Evolutionary conservation across 2,888 invertebrate species (phyloP).

Genomic region (Melipona beecheii): DNA sequence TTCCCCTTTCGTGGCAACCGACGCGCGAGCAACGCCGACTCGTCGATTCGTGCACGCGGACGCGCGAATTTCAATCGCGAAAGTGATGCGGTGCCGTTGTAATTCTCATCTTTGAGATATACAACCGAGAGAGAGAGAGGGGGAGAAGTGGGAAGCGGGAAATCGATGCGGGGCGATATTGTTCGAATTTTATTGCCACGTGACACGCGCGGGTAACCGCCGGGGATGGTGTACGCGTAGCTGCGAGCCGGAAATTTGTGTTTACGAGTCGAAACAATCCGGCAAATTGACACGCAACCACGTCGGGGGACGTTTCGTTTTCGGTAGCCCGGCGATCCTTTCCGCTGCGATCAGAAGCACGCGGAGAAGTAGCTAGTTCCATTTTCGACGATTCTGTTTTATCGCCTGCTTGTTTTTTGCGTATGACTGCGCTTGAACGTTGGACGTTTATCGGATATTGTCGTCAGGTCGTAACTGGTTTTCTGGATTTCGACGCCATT

Average conservation of each 20-base stretch:
- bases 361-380: constrained; percentile 43
- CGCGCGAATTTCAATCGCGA: constrained; percentile 65
- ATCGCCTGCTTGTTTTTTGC: constrained; percentile 28
- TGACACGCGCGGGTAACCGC: constrained; percentile 68
- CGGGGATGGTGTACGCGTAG: constrained; percentile 48
- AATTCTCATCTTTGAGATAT: constrained; percentile 56
- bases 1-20: constrained; percentile 31
- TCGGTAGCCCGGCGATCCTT: constrained; percentile 40
- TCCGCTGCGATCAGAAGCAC: constrained; percentile 46
- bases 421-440: constrained; percentile 39
- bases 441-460: constrained; percentile 24
- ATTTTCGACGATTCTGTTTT: constrained; percentile 53
- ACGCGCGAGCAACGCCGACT: constrained; percentile 1
- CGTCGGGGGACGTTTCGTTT: constrained; percentile 54
- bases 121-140: constrained; percentile 1
- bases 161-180: constrained; percentile 65
- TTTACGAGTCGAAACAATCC: constrained; percentile 68
- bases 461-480: constrained; percentile 33
- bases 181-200: constrained; percentile 68
- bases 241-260: constrained; percentile 63
- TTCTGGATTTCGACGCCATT: constrained; percentile 2
- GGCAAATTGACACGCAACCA: constrained; percentile 68
- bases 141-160: constrained; percentile 17
- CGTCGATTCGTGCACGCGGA: neutral
- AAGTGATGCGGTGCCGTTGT: constrained; percentile 42